phyloP scores from a whole-genome alignment of 2,888 invertebrate species.

The Malacosoma neustria region DNA sequence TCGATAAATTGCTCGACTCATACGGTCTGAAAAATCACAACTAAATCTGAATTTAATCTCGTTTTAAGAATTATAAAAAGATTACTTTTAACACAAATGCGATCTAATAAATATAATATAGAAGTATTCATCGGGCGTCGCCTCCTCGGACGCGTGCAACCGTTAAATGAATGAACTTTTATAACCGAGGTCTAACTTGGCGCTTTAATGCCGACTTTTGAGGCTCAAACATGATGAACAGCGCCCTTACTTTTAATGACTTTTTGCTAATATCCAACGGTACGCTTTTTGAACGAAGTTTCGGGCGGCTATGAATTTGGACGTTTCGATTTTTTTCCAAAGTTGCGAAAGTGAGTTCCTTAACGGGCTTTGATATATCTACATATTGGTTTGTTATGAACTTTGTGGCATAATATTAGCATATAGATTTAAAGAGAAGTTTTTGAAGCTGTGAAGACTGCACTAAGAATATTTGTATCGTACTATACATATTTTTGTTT shows the following conservation, averaged over 20 bases:
- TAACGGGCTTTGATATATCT: not conserved
- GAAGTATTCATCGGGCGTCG: conserved; percentile 38
- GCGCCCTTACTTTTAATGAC: conserved; percentile 71
- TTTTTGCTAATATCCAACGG: conserved; percentile 69
- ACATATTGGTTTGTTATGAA: too few species aligned
- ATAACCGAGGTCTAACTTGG: conserved; percentile 58
- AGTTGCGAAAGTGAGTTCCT: not conserved
- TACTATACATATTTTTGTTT: too few species aligned
- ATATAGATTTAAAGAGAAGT: too few species aligned
- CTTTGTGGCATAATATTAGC: too few species aligned
- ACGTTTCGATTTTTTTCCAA: conserved; percentile 35
- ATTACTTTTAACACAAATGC: not conserved
- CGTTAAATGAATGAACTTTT: conserved; percentile 75
- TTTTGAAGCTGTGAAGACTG: too few species aligned
- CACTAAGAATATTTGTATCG: too few species aligned
- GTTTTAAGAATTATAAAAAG: too few species aligned
- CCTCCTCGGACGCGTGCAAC: conserved; percentile 45
- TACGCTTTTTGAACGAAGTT: conserved; percentile 48
- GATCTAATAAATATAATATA: not conserved
- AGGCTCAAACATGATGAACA: conserved; percentile 59
- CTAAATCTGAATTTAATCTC: too few species aligned
- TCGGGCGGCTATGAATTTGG: conserved; percentile 26
- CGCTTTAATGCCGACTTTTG: conserved; percentile 65
- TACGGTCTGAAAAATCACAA: too few species aligned
- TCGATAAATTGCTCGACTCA: too few species aligned